A percentile compares a stretch with the other conserved stretches of the same genome.
Conservation (phyloP, 2,113 vertebrate species). For the Falcunculus frontatus region DNA sequence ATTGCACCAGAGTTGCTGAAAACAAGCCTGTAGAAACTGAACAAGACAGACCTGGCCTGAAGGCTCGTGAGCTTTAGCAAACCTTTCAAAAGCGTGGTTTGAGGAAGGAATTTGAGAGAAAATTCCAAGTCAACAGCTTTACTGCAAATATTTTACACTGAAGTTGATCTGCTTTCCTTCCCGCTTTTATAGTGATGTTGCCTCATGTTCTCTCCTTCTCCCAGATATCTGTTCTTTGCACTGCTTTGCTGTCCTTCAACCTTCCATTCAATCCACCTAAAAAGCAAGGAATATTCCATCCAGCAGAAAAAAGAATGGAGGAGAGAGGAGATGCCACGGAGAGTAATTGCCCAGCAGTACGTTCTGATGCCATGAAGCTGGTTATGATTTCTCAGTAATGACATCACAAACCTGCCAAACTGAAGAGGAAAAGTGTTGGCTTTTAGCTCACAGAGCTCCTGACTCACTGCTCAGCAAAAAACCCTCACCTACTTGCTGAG, state of each 20-base stretch:
- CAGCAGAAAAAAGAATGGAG: background rate
- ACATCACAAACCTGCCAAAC: background rate
- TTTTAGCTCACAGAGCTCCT: background rate
- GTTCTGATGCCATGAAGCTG: background rate
- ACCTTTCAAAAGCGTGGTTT: background rate
- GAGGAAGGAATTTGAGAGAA: background rate
- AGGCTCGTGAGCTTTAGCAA: background rate
- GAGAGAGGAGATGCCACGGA: background rate
- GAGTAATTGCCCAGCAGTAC: background rate
- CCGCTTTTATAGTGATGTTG: background rate
- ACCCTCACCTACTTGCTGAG: background rate
- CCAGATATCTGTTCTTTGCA: background rate
- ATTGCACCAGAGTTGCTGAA: background rate
- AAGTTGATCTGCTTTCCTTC: background rate
- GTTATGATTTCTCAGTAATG: fast-evolving
- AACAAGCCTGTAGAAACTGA: background rate
- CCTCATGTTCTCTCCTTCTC: background rate
- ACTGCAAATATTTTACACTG: background rate
- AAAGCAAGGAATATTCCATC: background rate
- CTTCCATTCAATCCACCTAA: background rate
- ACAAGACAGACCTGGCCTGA: background rate
- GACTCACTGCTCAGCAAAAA: background rate
- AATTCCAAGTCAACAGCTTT: background rate
- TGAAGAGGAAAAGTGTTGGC: background rate
- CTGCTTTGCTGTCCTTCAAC: background rate